Percentiles rank a stretch among this genome's conserved stretches.
Conservation (phyloP, 2,797 vertebrate species). For the Falco berigora region DNA sequence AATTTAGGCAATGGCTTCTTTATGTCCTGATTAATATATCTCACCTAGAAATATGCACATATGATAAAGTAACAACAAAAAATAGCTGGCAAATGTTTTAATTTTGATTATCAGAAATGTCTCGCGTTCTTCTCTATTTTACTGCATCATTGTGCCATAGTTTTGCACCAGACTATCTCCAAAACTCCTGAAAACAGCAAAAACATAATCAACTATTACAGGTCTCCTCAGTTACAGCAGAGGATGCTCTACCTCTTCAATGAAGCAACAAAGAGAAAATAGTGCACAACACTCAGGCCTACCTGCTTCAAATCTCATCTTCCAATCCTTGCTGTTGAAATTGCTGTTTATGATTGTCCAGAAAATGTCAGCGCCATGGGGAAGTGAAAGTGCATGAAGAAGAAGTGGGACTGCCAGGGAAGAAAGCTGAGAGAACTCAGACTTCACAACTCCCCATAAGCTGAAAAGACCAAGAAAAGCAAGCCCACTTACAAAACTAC, state of each 20-base stretch:
- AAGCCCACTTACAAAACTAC: background rate
- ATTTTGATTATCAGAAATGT: background rate
- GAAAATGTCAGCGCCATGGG: slow-evolving; percentile 95
- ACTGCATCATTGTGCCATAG: background rate
- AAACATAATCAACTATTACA: background rate
- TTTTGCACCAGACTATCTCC: background rate
- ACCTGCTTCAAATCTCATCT: slow-evolving; percentile 99
- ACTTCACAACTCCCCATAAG: slow-evolving; percentile 95
- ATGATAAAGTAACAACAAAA: background rate
- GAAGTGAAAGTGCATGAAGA: slow-evolving; percentile 92
- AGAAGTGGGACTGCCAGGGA: slow-evolving; percentile 93
- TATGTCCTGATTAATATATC: background rate
- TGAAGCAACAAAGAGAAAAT: background rate
- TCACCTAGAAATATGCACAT: background rate
- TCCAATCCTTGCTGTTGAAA: slow-evolving; percentile 99
- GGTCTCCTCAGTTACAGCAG: background rate
- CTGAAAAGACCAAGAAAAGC: slow-evolving; percentile 67
- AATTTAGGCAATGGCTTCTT: background rate
- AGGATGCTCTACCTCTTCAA: background rate
- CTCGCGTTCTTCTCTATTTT: background rate
- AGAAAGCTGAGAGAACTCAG: slow-evolving; percentile 97
- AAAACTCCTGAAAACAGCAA: background rate
- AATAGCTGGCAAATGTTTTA: background rate
- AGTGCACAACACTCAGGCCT: background rate
- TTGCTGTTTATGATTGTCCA: slow-evolving; percentile 95